Base-by-base conservation (phyloP, 2,888 invertebrate genomes). In the Drosophila siamana region DNA sequence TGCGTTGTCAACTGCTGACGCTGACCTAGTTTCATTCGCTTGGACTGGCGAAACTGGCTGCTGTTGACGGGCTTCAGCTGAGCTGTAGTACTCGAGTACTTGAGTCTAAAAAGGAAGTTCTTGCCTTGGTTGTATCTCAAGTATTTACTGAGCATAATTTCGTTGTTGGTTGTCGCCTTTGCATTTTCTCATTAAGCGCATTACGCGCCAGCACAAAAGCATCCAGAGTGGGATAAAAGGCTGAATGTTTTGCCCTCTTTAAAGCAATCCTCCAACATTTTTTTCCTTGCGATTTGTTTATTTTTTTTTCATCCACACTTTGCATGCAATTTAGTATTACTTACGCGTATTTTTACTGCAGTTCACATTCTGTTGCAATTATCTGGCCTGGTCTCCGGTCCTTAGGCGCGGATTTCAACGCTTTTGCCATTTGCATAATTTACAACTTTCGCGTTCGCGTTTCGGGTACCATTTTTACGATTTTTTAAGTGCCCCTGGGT, bases 141-240 rank as follows among this genome's bases (percentile, higher is more conserved):
- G 70, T 75, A 81, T 88, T 85, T 88, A 67, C 83, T 62, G 59
- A 68, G 71, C 70, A 82, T 73, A 79, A 86, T 73, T 75, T 86
- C 50, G 67, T 69, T 74, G 80, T 69, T 74, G 70, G 57, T 69
- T 83, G 78, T 81, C 88, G 82, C 82, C 74, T 74, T 69, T 78
- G 69, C 71, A 72, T 74, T 76, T 82, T 76, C 80, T 88, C 86
- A 83, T 88, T 88, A 86, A 86, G 80, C 80, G 80, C 83, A 86
- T 83, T 86, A 80, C 76, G 68, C 69, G 65, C 62, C 62, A 66
- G 54, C 66, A 64, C 51, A 74, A 65, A 44, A 28, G 52, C 30
- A 41, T 30, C 28, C 28, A 19, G 26, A 73, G 57, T 28, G 56
- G 41, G 33, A 15, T 67, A 52, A 63, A 54, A 54, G 33, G 19